Percentiles rank a stretch among this genome's conserved stretches.
phyloP scores from a whole-genome alignment of 2,113 vertebrate genomes.

The Rhadina sibilatrix region DNA sequence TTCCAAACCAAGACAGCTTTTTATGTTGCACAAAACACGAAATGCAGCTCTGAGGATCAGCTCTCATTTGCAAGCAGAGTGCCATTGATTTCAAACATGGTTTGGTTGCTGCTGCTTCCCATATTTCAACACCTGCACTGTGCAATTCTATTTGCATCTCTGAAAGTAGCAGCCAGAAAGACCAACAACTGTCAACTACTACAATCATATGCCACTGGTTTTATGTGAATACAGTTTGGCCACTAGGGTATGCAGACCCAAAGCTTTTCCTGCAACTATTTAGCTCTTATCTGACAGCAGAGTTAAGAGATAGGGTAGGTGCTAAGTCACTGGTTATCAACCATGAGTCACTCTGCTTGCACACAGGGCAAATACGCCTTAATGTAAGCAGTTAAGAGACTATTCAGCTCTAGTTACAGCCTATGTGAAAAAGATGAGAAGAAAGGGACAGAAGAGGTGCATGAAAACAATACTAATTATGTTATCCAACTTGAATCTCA shows the following conservation, averaged over 20 bases:
- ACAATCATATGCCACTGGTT: background rate
- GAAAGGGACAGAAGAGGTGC: background rate
- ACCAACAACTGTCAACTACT: background rate
- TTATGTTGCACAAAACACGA: background rate
- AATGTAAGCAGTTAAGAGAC: background rate
- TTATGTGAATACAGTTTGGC: background rate
- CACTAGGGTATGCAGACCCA: background rate
- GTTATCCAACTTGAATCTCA: background rate
- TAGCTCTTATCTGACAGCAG: background rate
- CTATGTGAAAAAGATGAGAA: background rate
- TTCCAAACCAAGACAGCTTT: too few relatives aligned
- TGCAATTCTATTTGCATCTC: background rate
- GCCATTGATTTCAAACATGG: fast-evolving
- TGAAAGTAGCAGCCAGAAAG: background rate
- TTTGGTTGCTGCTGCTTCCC: background rate
- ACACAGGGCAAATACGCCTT: background rate
- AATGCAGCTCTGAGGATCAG: background rate
- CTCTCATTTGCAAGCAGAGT: background rate
- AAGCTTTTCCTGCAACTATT: background rate
- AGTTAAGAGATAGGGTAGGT: background rate
- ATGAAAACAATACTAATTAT: background rate
- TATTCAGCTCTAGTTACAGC: background rate
- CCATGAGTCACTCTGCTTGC: background rate
- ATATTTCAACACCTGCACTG: background rate
- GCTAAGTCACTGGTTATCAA: background rate